Evolutionary conservation across 2,797 vertebrate species (phyloP).

Genomic region (Podarcis siculus): DNA sequence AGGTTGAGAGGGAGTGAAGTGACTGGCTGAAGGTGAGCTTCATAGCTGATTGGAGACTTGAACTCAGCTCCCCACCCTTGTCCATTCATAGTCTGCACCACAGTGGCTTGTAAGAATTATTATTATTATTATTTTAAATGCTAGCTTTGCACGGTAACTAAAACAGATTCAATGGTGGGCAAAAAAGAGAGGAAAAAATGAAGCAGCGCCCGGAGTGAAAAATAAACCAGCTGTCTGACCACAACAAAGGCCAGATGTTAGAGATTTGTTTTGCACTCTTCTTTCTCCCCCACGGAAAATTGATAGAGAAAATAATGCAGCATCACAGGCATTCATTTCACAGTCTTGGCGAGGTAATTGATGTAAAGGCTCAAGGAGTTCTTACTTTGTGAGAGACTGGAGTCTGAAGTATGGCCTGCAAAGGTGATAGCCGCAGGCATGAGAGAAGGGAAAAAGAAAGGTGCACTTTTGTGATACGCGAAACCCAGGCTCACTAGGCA

Average conservation of each 20-base stretch:
- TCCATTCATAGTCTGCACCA: background rate
- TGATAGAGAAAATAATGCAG: background rate
- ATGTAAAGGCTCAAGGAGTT: background rate
- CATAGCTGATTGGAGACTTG: background rate
- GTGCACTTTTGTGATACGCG: background rate
- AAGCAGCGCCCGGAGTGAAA: background rate
- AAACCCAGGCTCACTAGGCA: background rate
- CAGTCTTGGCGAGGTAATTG: background rate
- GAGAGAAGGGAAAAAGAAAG: background rate
- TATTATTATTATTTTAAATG: background rate
- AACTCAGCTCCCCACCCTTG: background rate
- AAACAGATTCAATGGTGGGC: background rate
- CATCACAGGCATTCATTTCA: background rate
- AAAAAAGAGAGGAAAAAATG: background rate
- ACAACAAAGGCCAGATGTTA: background rate
- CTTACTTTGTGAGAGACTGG: background rate
- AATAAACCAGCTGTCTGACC: background rate
- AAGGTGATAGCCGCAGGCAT: background rate
- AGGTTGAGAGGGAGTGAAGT: background rate
- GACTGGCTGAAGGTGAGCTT: background rate
- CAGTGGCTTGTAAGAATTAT: background rate
- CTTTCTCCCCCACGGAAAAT: background rate
- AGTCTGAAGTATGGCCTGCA: background rate
- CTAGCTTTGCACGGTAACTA: background rate
- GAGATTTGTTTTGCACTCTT: background rate